These are phyloP conservation scores for Pandemis cinnamomeana DNA, from an alignment of 2,888 invertebrate genomes.

Conservation along the genomic window DNA sequence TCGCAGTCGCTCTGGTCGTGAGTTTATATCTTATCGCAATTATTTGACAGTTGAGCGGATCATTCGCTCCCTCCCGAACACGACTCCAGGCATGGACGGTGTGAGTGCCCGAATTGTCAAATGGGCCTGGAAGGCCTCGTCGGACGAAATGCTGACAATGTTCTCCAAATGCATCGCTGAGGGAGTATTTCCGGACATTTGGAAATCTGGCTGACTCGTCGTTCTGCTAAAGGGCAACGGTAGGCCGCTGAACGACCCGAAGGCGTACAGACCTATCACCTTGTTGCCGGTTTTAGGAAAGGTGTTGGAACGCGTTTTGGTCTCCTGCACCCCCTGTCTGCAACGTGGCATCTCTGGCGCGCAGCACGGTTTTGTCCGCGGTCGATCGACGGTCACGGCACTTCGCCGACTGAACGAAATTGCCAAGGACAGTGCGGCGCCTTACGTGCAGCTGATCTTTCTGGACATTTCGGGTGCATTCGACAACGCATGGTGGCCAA, in stretches of 20 bases:
- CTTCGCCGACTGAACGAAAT: conserved; percentile 28
- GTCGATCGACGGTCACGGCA: conserved; percentile 49
- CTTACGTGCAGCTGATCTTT: conserved; percentile 49
- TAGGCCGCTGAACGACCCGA: conserved; percentile 23
- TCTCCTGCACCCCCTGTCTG: conserved; percentile 43
- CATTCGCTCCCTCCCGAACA: conserved; percentile 47
- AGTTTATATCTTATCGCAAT: no score
- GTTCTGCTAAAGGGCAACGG: conserved; percentile 42
- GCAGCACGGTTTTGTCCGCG: conserved; percentile 54
- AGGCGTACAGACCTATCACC: conserved; percentile 27
- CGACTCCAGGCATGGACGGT: conserved; percentile 52
- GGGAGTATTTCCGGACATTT: conserved; percentile 34
- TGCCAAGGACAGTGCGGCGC: background rate
- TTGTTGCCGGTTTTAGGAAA: conserved; percentile 53
- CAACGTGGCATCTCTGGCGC: conserved; percentile 28
- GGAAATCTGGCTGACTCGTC: conserved; percentile 37
- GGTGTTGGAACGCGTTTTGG: conserved; percentile 49
- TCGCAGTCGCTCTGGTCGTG: no score
- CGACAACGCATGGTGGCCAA: conserved; percentile 58
- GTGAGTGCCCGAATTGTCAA: conserved; percentile 45
- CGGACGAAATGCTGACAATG: conserved; percentile 40
- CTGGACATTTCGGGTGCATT: conserved; percentile 54
- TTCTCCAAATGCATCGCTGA: conserved; percentile 45
- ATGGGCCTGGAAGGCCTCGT: conserved; percentile 21
- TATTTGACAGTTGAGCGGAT: conserved; percentile 37